Evolutionary conservation across 2,797 vertebrate genomes (phyloP).

Genomic region (Muraenolepis orangiensis): DNA sequence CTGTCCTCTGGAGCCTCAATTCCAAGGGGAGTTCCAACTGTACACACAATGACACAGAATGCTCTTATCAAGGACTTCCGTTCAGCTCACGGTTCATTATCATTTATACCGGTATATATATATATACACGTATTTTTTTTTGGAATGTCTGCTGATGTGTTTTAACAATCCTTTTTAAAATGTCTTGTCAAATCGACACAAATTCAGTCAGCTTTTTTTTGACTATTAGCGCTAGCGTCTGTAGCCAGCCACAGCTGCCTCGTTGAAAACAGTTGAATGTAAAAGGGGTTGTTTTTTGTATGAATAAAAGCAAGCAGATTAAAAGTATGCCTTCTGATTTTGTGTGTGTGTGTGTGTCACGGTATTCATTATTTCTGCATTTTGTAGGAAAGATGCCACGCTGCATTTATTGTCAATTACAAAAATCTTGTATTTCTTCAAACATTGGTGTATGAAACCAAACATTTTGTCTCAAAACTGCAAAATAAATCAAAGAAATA

Average conservation of each 20-base stretch:
- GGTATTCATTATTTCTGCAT: background rate
- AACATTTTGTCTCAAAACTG: no score
- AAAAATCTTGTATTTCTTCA: background rate
- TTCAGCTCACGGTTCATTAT: no score
- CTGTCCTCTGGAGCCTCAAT: no score
- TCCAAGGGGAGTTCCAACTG: no score
- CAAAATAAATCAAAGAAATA: no score
- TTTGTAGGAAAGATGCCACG: background rate
- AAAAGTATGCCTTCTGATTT: slow-evolving; percentile 12
- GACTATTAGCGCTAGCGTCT: background rate
- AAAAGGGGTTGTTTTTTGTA: slow-evolving; percentile 31
- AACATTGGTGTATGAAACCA: slow-evolving; percentile 14
- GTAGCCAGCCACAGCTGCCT: slow-evolving; percentile 20
- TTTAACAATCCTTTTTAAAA: slow-evolving; percentile 1
- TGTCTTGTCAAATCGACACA: background rate
- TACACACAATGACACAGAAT: no score
- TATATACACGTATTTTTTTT: no score
- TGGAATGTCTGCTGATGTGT: background rate
- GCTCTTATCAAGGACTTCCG: no score
- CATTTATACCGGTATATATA: no score
- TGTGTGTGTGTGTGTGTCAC: background rate
- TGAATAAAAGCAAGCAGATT: slow-evolving; percentile 18
- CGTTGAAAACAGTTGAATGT: slow-evolving; percentile 14
- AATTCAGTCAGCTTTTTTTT: no score
- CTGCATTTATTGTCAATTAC: slow-evolving; percentile 4